phyloP scores from a whole-genome alignment of 2,888 invertebrate species.

The Corbicula japonica region DNA sequence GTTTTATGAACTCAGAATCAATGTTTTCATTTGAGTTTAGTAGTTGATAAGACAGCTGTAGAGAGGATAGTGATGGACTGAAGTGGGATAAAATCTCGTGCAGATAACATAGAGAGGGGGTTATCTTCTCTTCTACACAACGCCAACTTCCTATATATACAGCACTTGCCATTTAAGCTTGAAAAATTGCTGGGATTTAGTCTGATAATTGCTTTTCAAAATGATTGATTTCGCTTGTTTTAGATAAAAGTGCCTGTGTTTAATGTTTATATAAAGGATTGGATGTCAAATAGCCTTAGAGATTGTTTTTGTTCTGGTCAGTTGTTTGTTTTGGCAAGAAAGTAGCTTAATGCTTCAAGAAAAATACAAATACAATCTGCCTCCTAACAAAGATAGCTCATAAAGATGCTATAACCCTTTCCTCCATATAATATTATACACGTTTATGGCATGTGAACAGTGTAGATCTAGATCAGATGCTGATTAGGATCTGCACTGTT shows the following conservation, averaged over 20 bases:
- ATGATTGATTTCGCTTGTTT: constrained; percentile 52
- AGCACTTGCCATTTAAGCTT: constrained; percentile 32
- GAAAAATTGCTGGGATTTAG: constrained; percentile 51
- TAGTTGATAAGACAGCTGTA: constrained; percentile 20
- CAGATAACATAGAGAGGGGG: constrained; percentile 37
- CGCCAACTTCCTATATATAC: constrained; percentile 27
- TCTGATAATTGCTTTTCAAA: constrained; percentile 48
- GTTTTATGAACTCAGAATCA: constrained; percentile 30
- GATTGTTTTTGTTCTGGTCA: too few species aligned
- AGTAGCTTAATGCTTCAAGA: too few species aligned
- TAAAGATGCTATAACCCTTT: too few species aligned
- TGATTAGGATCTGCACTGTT: too few species aligned
- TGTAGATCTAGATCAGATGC: too few species aligned
- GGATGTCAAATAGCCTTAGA: neutral
- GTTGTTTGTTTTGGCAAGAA: too few species aligned
- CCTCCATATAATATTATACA: too few species aligned
- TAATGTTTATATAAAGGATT: constrained; percentile 26
- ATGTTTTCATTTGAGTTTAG: constrained; percentile 46
- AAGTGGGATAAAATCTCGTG: constrained; percentile 33
- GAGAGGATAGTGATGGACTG: neutral
- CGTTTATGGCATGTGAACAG: too few species aligned
- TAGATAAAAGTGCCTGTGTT: constrained; percentile 43
- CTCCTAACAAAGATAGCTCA: too few species aligned
- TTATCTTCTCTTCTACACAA: constrained; percentile 29
- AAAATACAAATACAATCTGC: too few species aligned